Base-by-base conservation (phyloP, 1,140 invertebrate genomes). In the Camponotus vicinus region DNA sequence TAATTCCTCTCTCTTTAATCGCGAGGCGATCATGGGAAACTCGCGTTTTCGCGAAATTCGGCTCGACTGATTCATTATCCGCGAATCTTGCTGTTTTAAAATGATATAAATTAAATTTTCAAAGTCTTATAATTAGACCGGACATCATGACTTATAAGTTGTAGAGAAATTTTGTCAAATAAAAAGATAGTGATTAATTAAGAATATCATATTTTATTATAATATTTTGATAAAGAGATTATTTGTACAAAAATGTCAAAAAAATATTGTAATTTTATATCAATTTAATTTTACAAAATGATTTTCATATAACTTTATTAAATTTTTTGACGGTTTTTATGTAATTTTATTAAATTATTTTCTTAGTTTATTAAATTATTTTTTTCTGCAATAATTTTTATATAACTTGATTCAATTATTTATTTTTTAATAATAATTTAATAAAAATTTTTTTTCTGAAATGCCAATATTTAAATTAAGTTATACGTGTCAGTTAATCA, bases 21-120 rank as follows among this genome's bases (percentile, higher is more conserved):
- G 37, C 34, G 80, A 37, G 82, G 86, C 80, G 59, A 40, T 86
- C 89, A 90, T 90, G 89, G 88, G 89, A 90, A 90, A 40, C 21
- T 42, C 13, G 15, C 49, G 52, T 79, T 88, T 90, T 88, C 40
- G 67, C 55, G 3, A 82, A 71, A 73, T 61, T 18, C 55, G 11
- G n/a, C 37, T 55, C 15, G 11, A 0, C 4, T 3, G 3, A 49
- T 49, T 52, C 21, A 18, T 8, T 42, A 5, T 6, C 34, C 8
- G 4, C 4, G 9, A 13, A 42, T 18, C 1, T 63, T 9, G 4
- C 64, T 45, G 57, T 34, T 64, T 0, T 15, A 59, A 34, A 18
- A 5, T 34, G 27, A 7, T 27, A n/a, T 11, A 40, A 2, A 0
- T 75, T 18, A 18, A 8, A 64, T 5, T 40, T 42, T 63, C 8